These are phyloP conservation scores for Aleiodes alternator DNA, from an alignment of 2,888 invertebrate species.

Conservation along the genomic window DNA sequence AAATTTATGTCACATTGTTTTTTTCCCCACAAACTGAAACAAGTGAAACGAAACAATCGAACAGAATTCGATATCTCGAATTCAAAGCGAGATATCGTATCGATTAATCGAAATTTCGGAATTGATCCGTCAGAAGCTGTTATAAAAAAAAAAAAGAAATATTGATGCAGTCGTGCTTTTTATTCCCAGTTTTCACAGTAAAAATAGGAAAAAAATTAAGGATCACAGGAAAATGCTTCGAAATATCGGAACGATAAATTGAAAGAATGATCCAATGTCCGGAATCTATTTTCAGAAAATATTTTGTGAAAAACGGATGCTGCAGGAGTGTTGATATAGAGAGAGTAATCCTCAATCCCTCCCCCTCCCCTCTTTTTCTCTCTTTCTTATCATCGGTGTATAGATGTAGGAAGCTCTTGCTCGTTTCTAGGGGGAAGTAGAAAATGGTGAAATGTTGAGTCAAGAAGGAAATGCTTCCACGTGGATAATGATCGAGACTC, in stretches of 20 bases:
- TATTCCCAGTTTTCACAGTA: too few relatives aligned
- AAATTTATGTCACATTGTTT: too few relatives aligned
- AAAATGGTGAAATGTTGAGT: constrained; percentile 31
- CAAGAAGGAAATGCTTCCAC: constrained; percentile 38
- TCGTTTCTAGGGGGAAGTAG: constrained; percentile 37
- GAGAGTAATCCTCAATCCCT: constrained; percentile 19
- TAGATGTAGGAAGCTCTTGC: constrained; percentile 28
- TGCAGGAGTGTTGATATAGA: constrained; percentile 7
- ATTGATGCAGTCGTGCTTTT: too few relatives aligned
- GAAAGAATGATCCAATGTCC: constrained; percentile 1
- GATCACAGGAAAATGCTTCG: too few relatives aligned
- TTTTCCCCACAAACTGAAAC: too few relatives aligned
- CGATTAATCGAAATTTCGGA: too few relatives aligned
- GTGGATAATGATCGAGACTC: constrained; percentile 50
- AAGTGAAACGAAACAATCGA: too few relatives aligned
- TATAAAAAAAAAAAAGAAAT: too few relatives aligned
- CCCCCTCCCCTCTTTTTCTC: neutral
- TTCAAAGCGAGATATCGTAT: too few relatives aligned
- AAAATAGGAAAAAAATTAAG: too few relatives aligned
- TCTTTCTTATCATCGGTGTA: constrained; percentile 8
- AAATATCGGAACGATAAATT: neutral
- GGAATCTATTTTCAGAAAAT: constrained; percentile 23
- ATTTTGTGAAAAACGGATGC: constrained; percentile 8
- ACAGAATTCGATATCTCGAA: too few relatives aligned
- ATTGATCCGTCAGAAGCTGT: too few relatives aligned